These are phyloP conservation scores for Melanerpes formicivorus DNA, from an alignment of 2,113 vertebrate genomes.

Conservation along the genomic window DNA sequence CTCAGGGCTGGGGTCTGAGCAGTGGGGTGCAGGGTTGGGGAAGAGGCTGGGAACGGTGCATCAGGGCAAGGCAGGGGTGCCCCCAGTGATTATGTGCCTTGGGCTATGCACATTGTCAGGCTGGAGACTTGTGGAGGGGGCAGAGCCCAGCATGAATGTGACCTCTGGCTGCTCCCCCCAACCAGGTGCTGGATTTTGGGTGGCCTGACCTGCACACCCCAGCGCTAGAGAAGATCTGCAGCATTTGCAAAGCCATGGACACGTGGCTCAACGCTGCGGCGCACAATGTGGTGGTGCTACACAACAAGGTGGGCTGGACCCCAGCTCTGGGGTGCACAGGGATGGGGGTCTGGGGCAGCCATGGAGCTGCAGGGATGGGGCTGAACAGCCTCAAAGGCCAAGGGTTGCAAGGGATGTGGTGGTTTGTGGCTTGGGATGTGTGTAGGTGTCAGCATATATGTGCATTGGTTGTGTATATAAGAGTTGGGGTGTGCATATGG, in stretches of 20 bases:
- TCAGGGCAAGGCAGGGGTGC: neutral
- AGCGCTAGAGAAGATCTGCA: conserved; percentile 96
- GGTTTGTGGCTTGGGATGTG: neutral
- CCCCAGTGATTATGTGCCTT: fast-evolving
- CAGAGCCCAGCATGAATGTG: neutral
- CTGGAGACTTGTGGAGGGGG: neutral
- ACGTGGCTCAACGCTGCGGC: conserved; percentile 90
- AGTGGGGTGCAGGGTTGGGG: neutral
- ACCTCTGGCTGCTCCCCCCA: neutral
- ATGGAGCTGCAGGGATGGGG: fast-evolving
- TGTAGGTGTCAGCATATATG: neutral
- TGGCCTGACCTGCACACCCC: conserved; percentile 98
- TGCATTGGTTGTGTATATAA: neutral
- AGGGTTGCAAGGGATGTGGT: neutral
- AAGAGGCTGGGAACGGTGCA: neutral
- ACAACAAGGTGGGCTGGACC: conserved; percentile 88
- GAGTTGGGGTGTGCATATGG: neutral
- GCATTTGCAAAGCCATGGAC: conserved; percentile 98
- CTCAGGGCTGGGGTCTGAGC: fast-evolving
- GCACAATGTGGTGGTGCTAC: conserved; percentile 94
- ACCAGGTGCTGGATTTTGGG: conserved; percentile 94
- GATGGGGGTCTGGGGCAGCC: fast-evolving
- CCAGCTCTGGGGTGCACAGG: fast-evolving
- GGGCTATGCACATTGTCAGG: neutral
- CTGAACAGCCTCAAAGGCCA: neutral